Percentiles rank a stretch among this genome's conserved stretches.
phyloP scores from a whole-genome alignment of 2,797 vertebrate genomes.

The Lagocephalus sceleratus region DNA sequence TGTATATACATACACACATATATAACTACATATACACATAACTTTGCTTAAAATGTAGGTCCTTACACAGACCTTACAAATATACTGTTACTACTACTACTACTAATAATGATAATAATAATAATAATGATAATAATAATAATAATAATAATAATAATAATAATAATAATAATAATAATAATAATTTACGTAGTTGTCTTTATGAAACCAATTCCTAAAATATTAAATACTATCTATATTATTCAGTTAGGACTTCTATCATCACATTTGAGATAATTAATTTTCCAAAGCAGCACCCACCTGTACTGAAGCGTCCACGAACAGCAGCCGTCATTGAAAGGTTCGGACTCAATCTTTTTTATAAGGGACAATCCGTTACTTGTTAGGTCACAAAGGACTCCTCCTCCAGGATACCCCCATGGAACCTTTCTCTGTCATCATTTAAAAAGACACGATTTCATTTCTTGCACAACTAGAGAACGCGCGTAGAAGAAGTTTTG shows the following conservation, averaged over 20 bases:
- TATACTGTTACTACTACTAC: background rate
- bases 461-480: conserved; percentile 22
- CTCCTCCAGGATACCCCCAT: conserved; percentile 67
- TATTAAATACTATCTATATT: too few species aligned
- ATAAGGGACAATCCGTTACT: conserved; percentile 64
- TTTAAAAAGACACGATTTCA: conserved; percentile 51
- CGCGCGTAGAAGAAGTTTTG: too few species aligned
- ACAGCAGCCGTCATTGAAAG: conserved; percentile 40
- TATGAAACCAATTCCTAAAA: too few species aligned
- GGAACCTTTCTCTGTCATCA: conserved; percentile 49
- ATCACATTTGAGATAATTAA: background rate
- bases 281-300: conserved; percentile 41
- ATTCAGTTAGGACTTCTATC: too few species aligned
- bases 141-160: background rate
- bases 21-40: too few species aligned
- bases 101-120: background rate
- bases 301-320: conserved; percentile 38
- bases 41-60: too few species aligned
- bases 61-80: background rate
- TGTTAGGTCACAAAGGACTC: conserved; percentile 67
- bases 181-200: too few species aligned
- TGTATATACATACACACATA: too few species aligned
- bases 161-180: background rate
- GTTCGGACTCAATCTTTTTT: conserved; percentile 61
- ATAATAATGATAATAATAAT: background rate